phyloP scores from a whole-genome alignment of 2,888 invertebrate genomes.

The Tetanocera ferruginea region DNA sequence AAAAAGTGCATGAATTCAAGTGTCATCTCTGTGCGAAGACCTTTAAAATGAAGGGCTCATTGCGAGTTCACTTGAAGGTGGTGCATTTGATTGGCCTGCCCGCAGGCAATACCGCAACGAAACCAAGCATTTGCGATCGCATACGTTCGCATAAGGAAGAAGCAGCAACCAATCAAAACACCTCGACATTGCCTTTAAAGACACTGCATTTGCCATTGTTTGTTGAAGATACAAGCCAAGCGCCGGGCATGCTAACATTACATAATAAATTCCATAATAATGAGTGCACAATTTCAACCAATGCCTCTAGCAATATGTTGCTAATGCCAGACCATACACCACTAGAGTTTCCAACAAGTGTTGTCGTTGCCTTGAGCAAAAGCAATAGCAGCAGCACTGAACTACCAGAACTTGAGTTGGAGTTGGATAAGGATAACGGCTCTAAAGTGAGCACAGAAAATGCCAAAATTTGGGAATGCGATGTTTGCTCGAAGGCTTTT shows the following conservation, averaged over 20 bases:
- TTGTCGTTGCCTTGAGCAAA: not conserved
- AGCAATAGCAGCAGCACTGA: not conserved
- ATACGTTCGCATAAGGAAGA: conserved; percentile 59
- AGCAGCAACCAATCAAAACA: not conserved
- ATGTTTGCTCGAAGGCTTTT: conserved; percentile 86
- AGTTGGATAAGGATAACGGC: not conserved
- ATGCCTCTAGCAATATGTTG: not conserved
- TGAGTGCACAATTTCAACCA: not conserved
- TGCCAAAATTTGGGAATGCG: conserved; percentile 88
- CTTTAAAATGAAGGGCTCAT: conserved; percentile 85
- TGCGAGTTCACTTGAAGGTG: conserved; percentile 85
- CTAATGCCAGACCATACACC: too few species aligned
- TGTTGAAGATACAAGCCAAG: not conserved
- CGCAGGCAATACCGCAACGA: conserved; percentile 51
- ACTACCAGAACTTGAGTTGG: conserved; percentile 9
- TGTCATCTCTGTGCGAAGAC: conserved; percentile 85
- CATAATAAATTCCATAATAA: not conserved
- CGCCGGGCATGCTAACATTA: not conserved
- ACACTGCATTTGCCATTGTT: not conserved
- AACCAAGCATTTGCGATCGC: conserved; percentile 63
- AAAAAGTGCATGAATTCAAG: conserved; percentile 61
- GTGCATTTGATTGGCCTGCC: conserved; percentile 74
- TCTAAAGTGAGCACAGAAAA: conserved; percentile 65
- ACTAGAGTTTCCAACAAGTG: not conserved
- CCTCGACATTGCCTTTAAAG: not conserved